Percentiles rank a stretch among this genome's conserved stretches.
Evolutionary conservation across 2,113 vertebrate genomes (phyloP).

Genomic region (Neogale vison): DNA sequence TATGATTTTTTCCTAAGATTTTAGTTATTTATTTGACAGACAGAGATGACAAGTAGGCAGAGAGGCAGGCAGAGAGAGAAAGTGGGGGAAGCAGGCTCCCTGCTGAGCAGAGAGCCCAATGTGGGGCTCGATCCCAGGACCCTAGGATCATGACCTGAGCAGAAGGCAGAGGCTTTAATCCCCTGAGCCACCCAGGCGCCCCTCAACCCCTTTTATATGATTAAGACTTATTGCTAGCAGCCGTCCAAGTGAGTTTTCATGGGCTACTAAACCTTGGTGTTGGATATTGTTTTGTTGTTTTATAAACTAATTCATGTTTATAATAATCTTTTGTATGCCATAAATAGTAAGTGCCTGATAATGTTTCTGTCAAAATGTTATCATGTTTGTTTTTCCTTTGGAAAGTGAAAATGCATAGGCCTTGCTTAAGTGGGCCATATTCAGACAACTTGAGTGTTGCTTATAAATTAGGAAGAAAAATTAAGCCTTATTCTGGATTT

Average conservation of each 20-base stretch:
- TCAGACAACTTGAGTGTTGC: neutral
- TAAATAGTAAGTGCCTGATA: neutral
- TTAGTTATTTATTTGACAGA: too few relatives aligned
- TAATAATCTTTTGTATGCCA: neutral
- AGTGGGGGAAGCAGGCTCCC: too few relatives aligned
- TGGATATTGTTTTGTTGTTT: neutral
- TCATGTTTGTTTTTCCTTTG: neutral
- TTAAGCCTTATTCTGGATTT: neutral
- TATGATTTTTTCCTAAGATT: too few relatives aligned
- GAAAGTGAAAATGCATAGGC: neutral
- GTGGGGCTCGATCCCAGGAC: too few relatives aligned
- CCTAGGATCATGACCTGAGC: too few relatives aligned
- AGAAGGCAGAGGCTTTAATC: too few relatives aligned
- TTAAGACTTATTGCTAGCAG: neutral
- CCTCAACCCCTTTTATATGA: neutral
- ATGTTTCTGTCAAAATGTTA: neutral
- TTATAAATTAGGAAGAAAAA: slow-evolving; percentile 30
- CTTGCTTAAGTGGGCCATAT: neutral
- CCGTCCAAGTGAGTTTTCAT: neutral
- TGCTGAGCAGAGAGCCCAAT: too few relatives aligned
- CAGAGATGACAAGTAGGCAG: too few relatives aligned
- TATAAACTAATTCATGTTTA: neutral
- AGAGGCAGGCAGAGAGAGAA: too few relatives aligned
- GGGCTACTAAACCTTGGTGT: neutral
- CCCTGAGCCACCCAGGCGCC: too few relatives aligned